Percentiles rank a stretch among this genome's conserved stretches.
phyloP scores from a whole-genome alignment of 1,140 invertebrate genomes.

The Magallana gigas region DNA sequence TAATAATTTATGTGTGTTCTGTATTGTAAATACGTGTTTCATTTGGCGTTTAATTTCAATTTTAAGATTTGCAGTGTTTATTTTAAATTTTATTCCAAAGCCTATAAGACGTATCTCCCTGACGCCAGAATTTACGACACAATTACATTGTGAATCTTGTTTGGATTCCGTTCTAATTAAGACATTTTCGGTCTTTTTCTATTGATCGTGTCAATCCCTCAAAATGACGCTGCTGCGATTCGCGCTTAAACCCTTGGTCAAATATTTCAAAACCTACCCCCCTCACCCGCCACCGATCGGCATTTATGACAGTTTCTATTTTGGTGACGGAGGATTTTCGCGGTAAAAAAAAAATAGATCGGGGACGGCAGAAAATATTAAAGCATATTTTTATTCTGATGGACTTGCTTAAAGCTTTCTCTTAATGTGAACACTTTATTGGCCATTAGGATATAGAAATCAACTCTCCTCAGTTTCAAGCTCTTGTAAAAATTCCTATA shows the following conservation, averaged over 20 bases:
- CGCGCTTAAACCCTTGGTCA: not conserved
- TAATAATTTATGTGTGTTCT: slow-evolving; percentile 26
- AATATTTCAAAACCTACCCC: slow-evolving; percentile 21
- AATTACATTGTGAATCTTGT: slow-evolving; percentile 16
- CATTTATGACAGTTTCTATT: slow-evolving; percentile 4
- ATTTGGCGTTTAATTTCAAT: slow-evolving; percentile 38
- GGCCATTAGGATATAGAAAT: not conserved
- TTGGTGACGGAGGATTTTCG: slow-evolving; percentile 18
- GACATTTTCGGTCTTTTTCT: slow-evolving; percentile 18
- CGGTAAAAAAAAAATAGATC: not conserved
- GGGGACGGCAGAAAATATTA: not conserved
- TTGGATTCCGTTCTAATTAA: slow-evolving; percentile 30
- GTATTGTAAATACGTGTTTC: slow-evolving; percentile 30
- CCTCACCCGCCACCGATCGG: not conserved
- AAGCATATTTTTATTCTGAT: not conserved
- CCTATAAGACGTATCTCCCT: slow-evolving; percentile 26
- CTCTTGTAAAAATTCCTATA: not conserved
- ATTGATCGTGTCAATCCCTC: slow-evolving; percentile 21
- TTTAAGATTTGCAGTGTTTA: slow-evolving; percentile 34
- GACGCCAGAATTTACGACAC: slow-evolving; percentile 32
- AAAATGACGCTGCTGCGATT: not conserved
- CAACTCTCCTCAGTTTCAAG: slow-evolving; percentile 2
- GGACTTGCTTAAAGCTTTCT: not conserved
- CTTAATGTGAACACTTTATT: not conserved
- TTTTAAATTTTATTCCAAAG: slow-evolving; percentile 33